These are phyloP conservation scores for Dendroctonus ponderosae DNA, from an alignment of 1,140 invertebrate genomes.

Conservation along the genomic window DNA sequence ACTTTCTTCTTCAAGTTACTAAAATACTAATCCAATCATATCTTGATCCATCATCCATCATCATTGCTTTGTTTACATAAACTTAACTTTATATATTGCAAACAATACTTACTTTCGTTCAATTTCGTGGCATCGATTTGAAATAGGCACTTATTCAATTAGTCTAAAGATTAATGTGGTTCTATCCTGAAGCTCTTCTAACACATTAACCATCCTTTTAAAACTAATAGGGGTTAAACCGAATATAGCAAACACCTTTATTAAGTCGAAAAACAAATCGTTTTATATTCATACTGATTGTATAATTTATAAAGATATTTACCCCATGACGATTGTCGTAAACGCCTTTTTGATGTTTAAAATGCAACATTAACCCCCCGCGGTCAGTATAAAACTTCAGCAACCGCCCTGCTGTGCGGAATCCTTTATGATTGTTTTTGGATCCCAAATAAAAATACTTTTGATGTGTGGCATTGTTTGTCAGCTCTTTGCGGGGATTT, in stretches of 20 bases:
- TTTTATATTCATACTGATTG: constrained; percentile 30
- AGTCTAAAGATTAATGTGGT: no score
- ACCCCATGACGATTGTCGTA: constrained; percentile 30
- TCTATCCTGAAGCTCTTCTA: no score
- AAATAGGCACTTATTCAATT: no score
- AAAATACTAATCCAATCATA: no score
- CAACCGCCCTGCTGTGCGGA: constrained; percentile 20
- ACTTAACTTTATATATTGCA: no score
- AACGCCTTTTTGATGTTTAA: constrained; percentile 33
- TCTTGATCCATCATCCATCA: no score
- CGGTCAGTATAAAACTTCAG: constrained; percentile 24
- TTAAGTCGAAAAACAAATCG: constrained; percentile 27
- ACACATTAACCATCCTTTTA: no score
- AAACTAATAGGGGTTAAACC: no score
- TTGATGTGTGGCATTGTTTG: constrained; percentile 29
- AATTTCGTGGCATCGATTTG: no score
- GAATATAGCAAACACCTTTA: constrained; percentile 1
- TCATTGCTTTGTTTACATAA: no score
- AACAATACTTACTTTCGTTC: no score
- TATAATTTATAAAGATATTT: constrained; percentile 33
- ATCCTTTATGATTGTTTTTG: constrained; percentile 31
- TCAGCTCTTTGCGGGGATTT: constrained; percentile 14
- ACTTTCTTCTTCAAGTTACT: no score
- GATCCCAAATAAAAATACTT: constrained; percentile 25
- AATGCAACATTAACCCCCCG: constrained; percentile 30